phyloP scores from a whole-genome alignment of 2,888 invertebrate genomes.

The Tachina lurida region DNA sequence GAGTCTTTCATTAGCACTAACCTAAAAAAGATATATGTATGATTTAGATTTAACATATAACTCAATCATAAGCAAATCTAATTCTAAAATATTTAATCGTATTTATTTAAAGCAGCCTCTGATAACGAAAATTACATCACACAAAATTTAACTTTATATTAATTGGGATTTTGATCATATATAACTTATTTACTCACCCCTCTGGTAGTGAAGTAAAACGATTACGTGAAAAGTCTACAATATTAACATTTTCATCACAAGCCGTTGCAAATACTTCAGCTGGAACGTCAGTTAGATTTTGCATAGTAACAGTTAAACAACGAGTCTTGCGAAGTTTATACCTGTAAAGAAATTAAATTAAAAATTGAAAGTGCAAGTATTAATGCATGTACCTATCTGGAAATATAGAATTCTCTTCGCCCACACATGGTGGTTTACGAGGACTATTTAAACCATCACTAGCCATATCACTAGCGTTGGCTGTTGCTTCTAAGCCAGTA shows the following conservation, averaged over 20 bases:
- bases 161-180: neutral
- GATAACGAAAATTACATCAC: no score
- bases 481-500: constrained; percentile 29
- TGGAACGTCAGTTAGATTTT: constrained; percentile 87
- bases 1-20: constrained; percentile 84
- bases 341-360: constrained; percentile 78
- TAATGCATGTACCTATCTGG: constrained; percentile 76
- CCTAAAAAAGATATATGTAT: constrained; percentile 77
- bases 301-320: constrained; percentile 81
- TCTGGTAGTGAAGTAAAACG: constrained; percentile 87
- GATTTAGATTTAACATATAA: no score
- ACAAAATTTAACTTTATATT: no score
- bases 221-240: constrained; percentile 93
- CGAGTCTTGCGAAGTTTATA: constrained; percentile 85
- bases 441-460: constrained; percentile 78
- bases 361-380: neutral
- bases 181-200: constrained; percentile 84
- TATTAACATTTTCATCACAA: constrained; percentile 87
- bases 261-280: constrained; percentile 89
- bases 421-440: constrained; percentile 68
- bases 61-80: no score
- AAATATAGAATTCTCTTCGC: constrained; percentile 70
- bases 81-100: no score
- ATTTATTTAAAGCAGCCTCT: no score
- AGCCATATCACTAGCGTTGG: constrained; percentile 79